A percentile compares a stretch with the other conserved stretches of the same genome.
Conservation (phyloP, 2,797 vertebrate genomes). For the Okamejei kenojei region DNA sequence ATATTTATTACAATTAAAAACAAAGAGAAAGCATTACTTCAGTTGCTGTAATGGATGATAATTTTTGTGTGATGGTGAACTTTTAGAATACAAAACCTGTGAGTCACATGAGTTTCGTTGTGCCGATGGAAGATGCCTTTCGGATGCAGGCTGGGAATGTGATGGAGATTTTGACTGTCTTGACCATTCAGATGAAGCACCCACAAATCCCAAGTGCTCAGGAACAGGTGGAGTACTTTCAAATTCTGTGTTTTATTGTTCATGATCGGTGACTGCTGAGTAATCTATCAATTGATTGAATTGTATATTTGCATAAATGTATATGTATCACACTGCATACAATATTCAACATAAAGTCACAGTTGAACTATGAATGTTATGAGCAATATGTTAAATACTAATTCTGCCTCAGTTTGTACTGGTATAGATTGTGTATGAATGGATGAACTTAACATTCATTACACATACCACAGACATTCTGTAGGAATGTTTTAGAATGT, state of each 20-base stretch:
- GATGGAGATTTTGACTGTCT: conserved; percentile 90
- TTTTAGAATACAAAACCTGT: conserved; percentile 78
- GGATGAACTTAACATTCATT: neutral
- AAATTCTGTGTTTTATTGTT: neutral
- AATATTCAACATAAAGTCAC: neutral
- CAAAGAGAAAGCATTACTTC: neutral
- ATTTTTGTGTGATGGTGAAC: neutral
- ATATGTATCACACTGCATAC: neutral
- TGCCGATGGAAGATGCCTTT: conserved; percentile 83
- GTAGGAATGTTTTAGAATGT: neutral
- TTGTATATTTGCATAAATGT: no score
- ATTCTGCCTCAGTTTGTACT: neutral
- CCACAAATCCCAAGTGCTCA: conserved; percentile 79
- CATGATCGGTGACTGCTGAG: neutral
- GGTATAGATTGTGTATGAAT: neutral
- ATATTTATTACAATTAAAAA: neutral
- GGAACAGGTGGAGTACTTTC: conserved; percentile 63
- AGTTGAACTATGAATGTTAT: neutral
- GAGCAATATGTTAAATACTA: neutral
- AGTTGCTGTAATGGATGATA: neutral
- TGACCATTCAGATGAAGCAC: conserved; percentile 90
- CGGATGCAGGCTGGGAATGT: conserved; percentile 90
- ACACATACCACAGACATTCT: no score
- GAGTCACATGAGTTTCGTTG: conserved; percentile 82
- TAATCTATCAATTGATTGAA: neutral